A percentile compares a stretch with the other conserved stretches of the same genome.
Evolutionary conservation across 2,888 invertebrate genomes (phyloP).

Genomic region (Morpho achilles): DNA sequence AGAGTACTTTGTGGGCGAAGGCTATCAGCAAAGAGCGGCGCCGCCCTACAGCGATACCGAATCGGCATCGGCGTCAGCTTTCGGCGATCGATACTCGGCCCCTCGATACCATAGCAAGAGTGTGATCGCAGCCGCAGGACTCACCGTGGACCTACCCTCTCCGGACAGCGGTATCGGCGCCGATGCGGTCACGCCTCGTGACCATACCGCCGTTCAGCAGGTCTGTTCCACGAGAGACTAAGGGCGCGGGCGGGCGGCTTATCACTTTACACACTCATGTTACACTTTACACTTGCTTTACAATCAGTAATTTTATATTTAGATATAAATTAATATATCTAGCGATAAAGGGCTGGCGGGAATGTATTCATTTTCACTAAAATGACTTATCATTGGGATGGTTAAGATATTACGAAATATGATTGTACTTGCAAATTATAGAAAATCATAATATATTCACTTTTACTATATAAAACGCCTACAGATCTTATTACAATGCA

Average conservation of each 20-base stretch:
- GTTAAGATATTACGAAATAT: slow-evolving; percentile 1
- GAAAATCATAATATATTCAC: background rate
- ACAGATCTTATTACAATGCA: slow-evolving; percentile 3
- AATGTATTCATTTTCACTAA: background rate
- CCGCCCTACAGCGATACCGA: slow-evolving; percentile 78
- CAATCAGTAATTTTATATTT: slow-evolving; percentile 11
- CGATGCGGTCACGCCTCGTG: slow-evolving; percentile 94
- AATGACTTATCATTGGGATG: background rate
- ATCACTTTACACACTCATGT: slow-evolving; percentile 33
- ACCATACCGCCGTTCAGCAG: slow-evolving; percentile 94
- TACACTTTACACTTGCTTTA: slow-evolving; percentile 33
- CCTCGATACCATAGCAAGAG: slow-evolving; percentile 86
- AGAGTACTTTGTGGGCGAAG: slow-evolving; percentile 86
- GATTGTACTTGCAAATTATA: background rate
- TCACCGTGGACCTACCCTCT: slow-evolving; percentile 96
- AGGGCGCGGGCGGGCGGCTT: slow-evolving; percentile 72
- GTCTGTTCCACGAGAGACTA: slow-evolving; percentile 75
- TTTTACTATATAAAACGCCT: slow-evolving; percentile 3
- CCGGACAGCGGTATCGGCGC: slow-evolving; percentile 98
- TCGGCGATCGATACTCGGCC: slow-evolving; percentile 84
- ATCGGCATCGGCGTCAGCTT: slow-evolving; percentile 80
- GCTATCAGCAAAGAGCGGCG: slow-evolving; percentile 80
- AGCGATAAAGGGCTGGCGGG: slow-evolving; percentile 3
- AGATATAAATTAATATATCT: slow-evolving; percentile 4
- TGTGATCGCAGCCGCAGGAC: slow-evolving; percentile 86